phyloP scores from a whole-genome alignment of 2,797 vertebrate genomes.

The Eospalax fontanierii region DNA sequence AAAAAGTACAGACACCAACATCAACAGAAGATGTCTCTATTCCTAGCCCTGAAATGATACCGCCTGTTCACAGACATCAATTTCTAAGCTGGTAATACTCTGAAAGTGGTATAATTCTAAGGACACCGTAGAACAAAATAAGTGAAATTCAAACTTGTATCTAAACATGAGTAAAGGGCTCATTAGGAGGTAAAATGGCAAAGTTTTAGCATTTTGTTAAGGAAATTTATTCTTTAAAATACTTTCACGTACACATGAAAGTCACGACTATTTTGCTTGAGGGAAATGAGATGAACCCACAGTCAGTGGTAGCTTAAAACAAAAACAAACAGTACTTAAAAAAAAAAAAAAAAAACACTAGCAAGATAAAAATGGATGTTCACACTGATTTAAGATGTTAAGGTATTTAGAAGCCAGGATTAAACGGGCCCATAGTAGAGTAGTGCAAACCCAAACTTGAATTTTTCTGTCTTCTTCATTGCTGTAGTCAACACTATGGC shows the following conservation, averaged over 20 bases:
- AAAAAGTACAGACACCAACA: neutral
- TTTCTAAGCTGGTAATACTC: neutral
- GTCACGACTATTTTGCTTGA: constrained; percentile 34
- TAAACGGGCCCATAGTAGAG: constrained; percentile 43
- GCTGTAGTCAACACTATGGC: constrained; percentile 17
- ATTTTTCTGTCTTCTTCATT: constrained; percentile 15
- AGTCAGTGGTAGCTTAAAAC: constrained; percentile 63
- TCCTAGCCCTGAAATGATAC: neutral
- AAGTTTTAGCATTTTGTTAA: constrained; percentile 66
- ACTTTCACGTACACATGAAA: constrained; percentile 69
- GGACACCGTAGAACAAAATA: neutral
- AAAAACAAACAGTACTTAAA: constrained; percentile 59
- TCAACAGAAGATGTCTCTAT: constrained; percentile 1
- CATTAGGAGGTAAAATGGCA: constrained; percentile 64
- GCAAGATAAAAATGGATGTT: constrained; percentile 64
- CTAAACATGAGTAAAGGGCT: constrained; percentile 49
- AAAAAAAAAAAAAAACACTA: constrained; percentile 70
- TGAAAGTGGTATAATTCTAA: constrained; percentile 6
- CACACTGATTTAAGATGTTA: constrained; percentile 52
- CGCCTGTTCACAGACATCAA: neutral
- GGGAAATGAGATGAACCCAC: constrained; percentile 55
- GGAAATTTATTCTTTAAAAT: constrained; percentile 80
- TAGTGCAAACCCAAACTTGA: constrained; percentile 38
- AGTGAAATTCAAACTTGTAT: constrained; percentile 47
- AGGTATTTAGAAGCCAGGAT: constrained; percentile 40